Evolutionary conservation across 2,888 invertebrate genomes (phyloP).

Genomic region (Drosophila imparisetae): DNA sequence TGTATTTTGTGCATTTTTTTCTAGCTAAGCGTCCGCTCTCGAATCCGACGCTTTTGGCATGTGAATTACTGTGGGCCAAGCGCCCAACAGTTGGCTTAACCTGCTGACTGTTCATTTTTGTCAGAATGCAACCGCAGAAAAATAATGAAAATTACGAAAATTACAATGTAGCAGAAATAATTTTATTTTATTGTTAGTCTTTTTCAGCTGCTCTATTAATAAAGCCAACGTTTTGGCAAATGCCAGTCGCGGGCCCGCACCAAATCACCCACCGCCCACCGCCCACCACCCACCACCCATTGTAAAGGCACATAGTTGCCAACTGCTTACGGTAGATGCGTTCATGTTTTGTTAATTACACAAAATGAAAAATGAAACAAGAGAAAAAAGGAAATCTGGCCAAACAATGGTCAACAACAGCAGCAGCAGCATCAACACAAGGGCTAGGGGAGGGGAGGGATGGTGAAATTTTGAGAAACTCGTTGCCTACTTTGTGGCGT

Average conservation of each 20-base stretch:
- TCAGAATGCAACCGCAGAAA: constrained; percentile 48
- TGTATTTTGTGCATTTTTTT: constrained; percentile 11
- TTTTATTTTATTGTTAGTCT: constrained; percentile 19
- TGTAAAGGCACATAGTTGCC: constrained; percentile 19
- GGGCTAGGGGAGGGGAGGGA: neutral
- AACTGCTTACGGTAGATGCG: constrained; percentile 17
- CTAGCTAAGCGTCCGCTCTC: constrained; percentile 20
- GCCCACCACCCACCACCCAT: neutral
- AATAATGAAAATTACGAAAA: constrained; percentile 59
- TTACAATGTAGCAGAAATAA: constrained; percentile 52
- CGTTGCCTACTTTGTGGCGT: constrained; percentile 49
- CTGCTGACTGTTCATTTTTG: constrained; percentile 48
- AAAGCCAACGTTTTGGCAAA: constrained; percentile 38
- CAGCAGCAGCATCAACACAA: constrained; percentile 1
- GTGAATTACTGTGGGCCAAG: constrained; percentile 55
- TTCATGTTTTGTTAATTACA: constrained; percentile 55
- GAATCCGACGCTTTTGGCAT: constrained; percentile 53
- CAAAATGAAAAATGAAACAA: constrained; percentile 6
- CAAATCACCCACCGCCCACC: neutral
- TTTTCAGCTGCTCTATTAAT: constrained; percentile 56
- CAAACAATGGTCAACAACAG: constrained; percentile 31
- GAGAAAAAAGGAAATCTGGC: constrained; percentile 5
- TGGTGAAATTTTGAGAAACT: constrained; percentile 9
- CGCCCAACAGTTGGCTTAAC: constrained; percentile 7
- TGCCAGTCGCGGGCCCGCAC: constrained; percentile 11